phyloP scores from a whole-genome alignment of 2,113 vertebrate species.

The Austrofundulus limnaeus region DNA sequence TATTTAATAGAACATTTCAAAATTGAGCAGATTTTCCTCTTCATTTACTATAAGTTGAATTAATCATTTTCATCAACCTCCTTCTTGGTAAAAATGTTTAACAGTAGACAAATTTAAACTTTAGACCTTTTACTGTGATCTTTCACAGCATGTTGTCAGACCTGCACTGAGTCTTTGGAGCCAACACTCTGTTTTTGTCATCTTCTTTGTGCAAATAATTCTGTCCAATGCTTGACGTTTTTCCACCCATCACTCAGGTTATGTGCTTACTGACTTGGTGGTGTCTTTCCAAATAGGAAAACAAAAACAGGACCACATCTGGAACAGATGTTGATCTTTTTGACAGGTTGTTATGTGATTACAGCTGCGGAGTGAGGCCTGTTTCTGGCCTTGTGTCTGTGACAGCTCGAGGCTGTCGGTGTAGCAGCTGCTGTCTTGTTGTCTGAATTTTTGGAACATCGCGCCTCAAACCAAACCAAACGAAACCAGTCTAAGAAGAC shows the following conservation, averaged over 20 bases:
- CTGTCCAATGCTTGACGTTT: not conserved
- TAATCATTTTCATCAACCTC: no score
- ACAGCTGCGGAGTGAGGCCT: slow-evolving; percentile 23
- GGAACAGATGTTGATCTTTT: not conserved
- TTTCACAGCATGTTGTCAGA: not conserved
- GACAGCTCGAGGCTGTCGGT: slow-evolving; percentile 30
- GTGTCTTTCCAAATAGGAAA: no score
- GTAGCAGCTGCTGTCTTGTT: slow-evolving; percentile 44
- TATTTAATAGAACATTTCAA: no score
- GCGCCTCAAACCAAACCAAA: slow-evolving; percentile 11
- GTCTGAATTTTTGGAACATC: slow-evolving; percentile 43
- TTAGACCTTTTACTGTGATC: no score
- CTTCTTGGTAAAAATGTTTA: no score
- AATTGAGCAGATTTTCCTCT: no score
- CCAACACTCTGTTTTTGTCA: not conserved
- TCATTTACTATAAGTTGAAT: no score
- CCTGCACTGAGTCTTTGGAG: not conserved
- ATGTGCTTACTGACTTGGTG: not conserved
- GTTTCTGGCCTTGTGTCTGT: slow-evolving; percentile 15
- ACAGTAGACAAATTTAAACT: no score
- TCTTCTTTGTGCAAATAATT: not conserved
- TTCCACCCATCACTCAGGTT: not conserved
- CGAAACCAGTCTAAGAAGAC: not conserved
- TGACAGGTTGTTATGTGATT: slow-evolving; percentile 12
- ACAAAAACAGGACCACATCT: not conserved